Evolutionary conservation across 2,113 vertebrate genomes (phyloP).

Genomic region (Cebus imitator): DNA sequence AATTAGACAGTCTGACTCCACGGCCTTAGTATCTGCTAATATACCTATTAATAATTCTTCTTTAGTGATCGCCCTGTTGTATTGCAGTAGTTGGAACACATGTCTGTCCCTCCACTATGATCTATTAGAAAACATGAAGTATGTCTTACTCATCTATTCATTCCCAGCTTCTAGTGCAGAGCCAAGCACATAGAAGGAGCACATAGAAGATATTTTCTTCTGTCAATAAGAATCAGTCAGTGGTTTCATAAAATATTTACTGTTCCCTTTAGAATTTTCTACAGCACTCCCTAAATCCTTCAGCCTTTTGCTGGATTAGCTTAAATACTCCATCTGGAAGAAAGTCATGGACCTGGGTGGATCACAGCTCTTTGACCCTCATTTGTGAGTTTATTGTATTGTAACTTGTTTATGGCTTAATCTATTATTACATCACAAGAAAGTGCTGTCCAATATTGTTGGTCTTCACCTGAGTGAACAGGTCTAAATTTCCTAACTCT

Average conservation of each 20-base stretch:
- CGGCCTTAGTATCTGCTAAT: background rate
- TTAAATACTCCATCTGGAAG: background rate
- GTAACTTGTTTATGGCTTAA: background rate
- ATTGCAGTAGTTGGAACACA: too few species aligned
- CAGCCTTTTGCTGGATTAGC: background rate
- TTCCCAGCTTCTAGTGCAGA: background rate
- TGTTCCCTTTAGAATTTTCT: slow-evolving; percentile 33
- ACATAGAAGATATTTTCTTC: background rate
- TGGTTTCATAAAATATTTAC: background rate
- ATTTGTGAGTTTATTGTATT: background rate
- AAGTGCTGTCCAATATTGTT: background rate
- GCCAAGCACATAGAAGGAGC: background rate
- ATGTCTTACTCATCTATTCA: background rate
- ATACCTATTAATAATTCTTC: too few species aligned
- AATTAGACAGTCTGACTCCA: background rate
- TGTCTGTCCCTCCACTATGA: background rate
- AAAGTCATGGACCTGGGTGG: background rate
- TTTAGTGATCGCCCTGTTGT: too few species aligned
- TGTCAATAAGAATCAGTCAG: background rate
- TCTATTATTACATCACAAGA: background rate
- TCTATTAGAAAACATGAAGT: background rate
- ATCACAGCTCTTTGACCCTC: background rate
- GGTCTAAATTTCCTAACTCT: background rate
- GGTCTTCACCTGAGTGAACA: background rate
- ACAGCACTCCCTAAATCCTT: background rate